Base-by-base conservation (phyloP, 1,140 invertebrate species). In the Euwallacea fornicatus region DNA sequence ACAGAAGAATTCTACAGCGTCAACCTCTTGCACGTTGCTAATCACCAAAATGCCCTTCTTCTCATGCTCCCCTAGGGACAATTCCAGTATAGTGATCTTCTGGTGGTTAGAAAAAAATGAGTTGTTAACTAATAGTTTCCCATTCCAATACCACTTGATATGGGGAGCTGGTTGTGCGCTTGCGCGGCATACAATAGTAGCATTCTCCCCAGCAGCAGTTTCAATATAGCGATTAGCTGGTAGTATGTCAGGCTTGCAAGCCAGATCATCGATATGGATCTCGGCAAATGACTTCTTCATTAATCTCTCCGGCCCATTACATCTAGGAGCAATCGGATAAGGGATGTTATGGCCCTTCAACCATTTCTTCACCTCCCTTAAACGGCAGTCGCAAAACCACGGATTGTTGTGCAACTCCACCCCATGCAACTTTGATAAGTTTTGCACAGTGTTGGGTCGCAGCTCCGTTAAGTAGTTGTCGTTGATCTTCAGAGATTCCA, bases 331-430 rank as follows among this genome's bases (percentile, higher is more conserved):
- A 16, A 93, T 86, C 0, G 90, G 86, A 62, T 89, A 91, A 6
- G 94, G 92, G 33, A 96, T 87, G 76, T 95, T 96, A 73, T 92
- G 88, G 71, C 90, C 87, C 6, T 89, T 87, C 42, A 97, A 81
- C 94, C 94, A 96, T 73, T 91, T 84, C 78, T 95, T 94, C 66
- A 93, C 86, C 66, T 91, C 89, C 16, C 93, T 83, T 63, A 96
- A 79, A 15, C 91, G 88, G 79, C 94, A 97, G 78, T 97, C 93
- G 77, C 95, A 97, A 42, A 89, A 86, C 94, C 94, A 96, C 0
- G 92, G 93, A 83, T 97, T 97, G 66, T 94, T 92, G 73, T 96
- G 93, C 47, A 97, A 82, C 78, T 94, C 92, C 66, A 96, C 89
- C 46, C 91, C 92, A 76, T 92, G 90, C 6, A 96, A 84, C 21